Conservation (phyloP, 2,888 invertebrate genomes). For the Chrysolina oricalcia region DNA sequence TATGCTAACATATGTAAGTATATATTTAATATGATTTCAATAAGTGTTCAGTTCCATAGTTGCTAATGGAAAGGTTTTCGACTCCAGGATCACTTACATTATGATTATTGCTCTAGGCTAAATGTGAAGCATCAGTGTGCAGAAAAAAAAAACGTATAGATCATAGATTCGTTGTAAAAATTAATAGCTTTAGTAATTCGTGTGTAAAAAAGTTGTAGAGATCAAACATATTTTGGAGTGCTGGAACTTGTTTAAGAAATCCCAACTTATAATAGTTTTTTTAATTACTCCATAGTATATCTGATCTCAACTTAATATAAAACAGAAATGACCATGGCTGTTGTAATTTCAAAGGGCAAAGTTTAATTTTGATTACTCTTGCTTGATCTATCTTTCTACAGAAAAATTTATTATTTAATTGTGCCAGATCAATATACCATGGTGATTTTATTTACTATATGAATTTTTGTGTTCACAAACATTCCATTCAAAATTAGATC, state of each 20-base stretch:
- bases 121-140: conserved; percentile 48
- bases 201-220: conserved; percentile 40
- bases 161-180: conserved; percentile 56
- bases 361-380: not conserved
- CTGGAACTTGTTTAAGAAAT: conserved; percentile 2
- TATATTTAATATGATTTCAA: too few relatives aligned
- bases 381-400: not conserved
- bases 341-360: conserved; percentile 21
- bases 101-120: conserved; percentile 27
- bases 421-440: too few relatives aligned
- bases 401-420: too few relatives aligned
- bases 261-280: conserved; percentile 9
- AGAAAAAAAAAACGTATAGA: conserved; percentile 50
- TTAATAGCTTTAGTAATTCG: conserved; percentile 53
- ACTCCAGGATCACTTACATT: not conserved
- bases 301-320: conserved; percentile 45
- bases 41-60: not conserved
- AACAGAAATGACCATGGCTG: conserved; percentile 44
- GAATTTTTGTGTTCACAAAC: not conserved
- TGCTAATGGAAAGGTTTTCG: not conserved
- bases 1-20: too few relatives aligned
- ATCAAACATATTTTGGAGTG: conserved; percentile 47
- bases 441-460: not conserved
- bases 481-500: conserved; percentile 7
- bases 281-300: conserved; percentile 40